Base-by-base conservation (phyloP, 2,797 vertebrate species). In the Leptatherina wallacei region DNA sequence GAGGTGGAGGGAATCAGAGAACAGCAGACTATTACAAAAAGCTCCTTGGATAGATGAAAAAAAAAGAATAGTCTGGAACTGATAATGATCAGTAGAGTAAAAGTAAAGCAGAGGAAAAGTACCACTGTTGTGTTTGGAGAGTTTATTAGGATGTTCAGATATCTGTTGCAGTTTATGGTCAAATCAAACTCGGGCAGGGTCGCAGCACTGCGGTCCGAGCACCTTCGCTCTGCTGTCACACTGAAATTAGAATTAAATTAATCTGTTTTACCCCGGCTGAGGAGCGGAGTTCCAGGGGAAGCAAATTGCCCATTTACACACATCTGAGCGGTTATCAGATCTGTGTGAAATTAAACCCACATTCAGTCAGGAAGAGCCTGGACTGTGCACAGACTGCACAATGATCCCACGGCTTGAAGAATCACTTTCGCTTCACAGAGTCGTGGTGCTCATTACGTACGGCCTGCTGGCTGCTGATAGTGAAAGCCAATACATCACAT, bases 381-480 rank as follows among this genome's bases (percentile, higher is more conserved):
- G 54, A 33, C 72, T 57, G 65, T 63, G 69, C 75, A 84, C 42
- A 61, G 83, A 72, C 75, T 73, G 77, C 29, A 27, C 71, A 66
- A 62, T 59, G 72, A 82, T 71, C 63, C 63, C 62, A 47, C 30
- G 20, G 40, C 78, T 61, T 73, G 61, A 86, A 75, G 82, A 79
- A 76, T 83, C 68, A 61, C 74, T 78, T 80, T 80, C 65, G 54
- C 70, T 70, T 70, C 20, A 24, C 63, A 82, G 71, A 65, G 80
- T 70, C 66, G 64, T 20, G 68, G 65, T 51, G 74, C 74, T 78
- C 78, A 90, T 82, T 80, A 77, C 64, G 55, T 59, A 47, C 51
- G 47, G 72, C 57, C 83, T 84, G 86, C 62, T 62, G 3, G 71
- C 84, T 80, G 81, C 77, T 75, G 81, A 85, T 85, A 86, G 76